phyloP scores from a whole-genome alignment of 2,113 vertebrate species.

The Oreochromis niloticus region DNA sequence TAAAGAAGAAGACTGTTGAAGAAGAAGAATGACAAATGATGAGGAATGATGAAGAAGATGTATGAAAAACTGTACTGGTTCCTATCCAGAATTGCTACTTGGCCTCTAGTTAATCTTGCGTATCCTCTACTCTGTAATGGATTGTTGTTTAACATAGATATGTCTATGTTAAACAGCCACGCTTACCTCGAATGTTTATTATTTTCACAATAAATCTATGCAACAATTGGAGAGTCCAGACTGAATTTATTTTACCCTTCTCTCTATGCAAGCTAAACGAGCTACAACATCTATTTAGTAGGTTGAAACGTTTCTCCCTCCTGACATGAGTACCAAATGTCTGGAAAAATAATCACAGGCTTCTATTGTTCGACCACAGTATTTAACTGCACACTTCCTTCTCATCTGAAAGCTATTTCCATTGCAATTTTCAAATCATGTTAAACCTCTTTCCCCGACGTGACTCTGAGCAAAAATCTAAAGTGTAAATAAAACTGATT shows the following conservation, averaged over 20 bases:
- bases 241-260: neutral
- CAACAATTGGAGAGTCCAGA: neutral
- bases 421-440: neutral
- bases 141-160: neutral
- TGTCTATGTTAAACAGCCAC: neutral
- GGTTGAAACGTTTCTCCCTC: neutral
- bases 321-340: neutral
- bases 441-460: neutral
- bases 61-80: neutral
- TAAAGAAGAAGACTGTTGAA: neutral
- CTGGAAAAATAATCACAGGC: constrained; percentile 20
- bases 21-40: neutral
- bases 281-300: neutral
- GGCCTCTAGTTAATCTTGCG: neutral
- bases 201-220: neutral
- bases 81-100: neutral
- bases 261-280: neutral
- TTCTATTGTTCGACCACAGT: neutral
- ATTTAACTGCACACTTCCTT: constrained; percentile 8
- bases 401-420: neutral
- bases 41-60: neutral
- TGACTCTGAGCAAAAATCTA: neutral
- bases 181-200: neutral
- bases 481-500: neutral
- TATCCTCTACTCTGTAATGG: neutral